Percentiles rank a stretch among this genome's conserved stretches.
phyloP scores from a whole-genome alignment of 2,113 vertebrate species.

The Phoenicopterus ruber region DNA sequence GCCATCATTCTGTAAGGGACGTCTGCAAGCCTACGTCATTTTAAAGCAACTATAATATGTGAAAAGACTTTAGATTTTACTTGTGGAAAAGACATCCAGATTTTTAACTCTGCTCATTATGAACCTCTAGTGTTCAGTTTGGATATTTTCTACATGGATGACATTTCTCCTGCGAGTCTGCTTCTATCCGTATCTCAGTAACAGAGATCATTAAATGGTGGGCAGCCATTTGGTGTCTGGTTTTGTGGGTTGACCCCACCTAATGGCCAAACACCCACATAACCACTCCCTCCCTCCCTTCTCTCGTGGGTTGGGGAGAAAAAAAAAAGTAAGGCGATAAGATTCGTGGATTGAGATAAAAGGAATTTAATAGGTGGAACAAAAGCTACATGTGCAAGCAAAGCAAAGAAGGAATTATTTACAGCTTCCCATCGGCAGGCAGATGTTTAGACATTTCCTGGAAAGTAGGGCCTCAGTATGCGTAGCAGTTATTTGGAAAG shows the following conservation, averaged over 20 bases:
- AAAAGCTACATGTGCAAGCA: not conserved
- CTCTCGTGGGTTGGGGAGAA: not conserved
- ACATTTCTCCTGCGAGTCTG: not conserved
- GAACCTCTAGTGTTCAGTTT: not conserved
- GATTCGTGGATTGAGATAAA: not conserved
- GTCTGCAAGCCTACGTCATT: not conserved
- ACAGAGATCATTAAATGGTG: not conserved
- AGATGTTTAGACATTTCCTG: not conserved
- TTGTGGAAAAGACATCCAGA: not conserved
- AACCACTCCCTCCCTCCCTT: not conserved
- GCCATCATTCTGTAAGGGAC: not conserved
- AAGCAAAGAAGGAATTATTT: not conserved
- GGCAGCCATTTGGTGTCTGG: accelerated
- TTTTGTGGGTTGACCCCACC: not conserved
- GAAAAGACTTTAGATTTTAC: not conserved
- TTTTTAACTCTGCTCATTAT: not conserved
- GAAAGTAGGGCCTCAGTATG: not conserved
- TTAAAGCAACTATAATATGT: not conserved
- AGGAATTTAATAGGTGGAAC: not conserved
- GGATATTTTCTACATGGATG: not conserved
- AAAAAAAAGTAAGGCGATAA: not conserved
- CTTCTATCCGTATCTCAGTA: not conserved
- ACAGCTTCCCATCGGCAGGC: not conserved
- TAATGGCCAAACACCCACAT: not conserved
- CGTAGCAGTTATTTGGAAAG: not conserved